Conservation (phyloP, 2,113 vertebrate species). For the Paradoxurus hermaphroditus region DNA sequence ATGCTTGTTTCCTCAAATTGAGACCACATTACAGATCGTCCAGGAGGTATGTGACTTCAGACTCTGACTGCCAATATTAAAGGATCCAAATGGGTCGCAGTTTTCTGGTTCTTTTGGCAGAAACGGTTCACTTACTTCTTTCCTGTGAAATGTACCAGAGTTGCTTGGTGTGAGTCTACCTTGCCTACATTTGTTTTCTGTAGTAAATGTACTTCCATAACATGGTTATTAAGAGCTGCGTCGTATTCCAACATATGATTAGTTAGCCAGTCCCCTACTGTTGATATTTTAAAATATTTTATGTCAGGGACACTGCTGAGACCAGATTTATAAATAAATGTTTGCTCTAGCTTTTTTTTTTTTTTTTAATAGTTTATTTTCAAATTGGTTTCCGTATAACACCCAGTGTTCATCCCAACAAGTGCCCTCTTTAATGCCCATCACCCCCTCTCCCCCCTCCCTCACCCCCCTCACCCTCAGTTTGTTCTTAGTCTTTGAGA, state of each 20-base stretch:
- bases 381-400: too few species aligned
- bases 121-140: neutral
- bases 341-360: neutral
- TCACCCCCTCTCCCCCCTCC: too few species aligned
- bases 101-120: neutral
- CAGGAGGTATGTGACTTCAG: neutral
- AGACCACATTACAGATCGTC: neutral
- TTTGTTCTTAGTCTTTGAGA: too few species aligned
- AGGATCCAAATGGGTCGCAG: neutral
- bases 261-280: neutral
- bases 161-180: neutral
- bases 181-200: neutral
- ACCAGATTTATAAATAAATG: neutral
- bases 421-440: too few species aligned
- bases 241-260: neutral
- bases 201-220: neutral
- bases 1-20: neutral
- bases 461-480: too few species aligned
- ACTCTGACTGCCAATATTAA: neutral
- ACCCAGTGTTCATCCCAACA: too few species aligned
- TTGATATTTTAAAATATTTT: neutral
- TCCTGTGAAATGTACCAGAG: neutral
- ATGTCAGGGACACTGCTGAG: neutral
- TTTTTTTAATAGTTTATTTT: too few species aligned
- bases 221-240: neutral